Percentiles rank a stretch among this genome's conserved stretches.
Evolutionary conservation across 2,888 invertebrate species (phyloP).

Genomic region (Steinernema hermaphroditum): DNA sequence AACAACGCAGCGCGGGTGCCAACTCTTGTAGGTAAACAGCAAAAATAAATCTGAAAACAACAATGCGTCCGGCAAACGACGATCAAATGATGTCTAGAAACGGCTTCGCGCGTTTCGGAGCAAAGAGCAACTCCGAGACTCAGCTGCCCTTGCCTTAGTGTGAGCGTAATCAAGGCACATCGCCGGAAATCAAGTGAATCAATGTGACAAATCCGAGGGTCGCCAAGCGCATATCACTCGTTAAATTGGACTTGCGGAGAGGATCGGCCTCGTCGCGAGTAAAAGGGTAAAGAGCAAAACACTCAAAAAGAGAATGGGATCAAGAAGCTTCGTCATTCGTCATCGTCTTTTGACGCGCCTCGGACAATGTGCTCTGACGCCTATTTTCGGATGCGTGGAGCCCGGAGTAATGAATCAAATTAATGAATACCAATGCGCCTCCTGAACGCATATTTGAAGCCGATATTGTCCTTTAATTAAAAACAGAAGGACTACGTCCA

Average conservation of each 20-base stretch:
- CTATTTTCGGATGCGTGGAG: conserved; percentile 1
- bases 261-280: not conserved
- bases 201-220: conserved; percentile 14
- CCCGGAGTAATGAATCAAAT: conserved; percentile 30
- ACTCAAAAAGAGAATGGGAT: conserved; percentile 9
- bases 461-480: conserved; percentile 26
- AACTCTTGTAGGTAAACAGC: conserved; percentile 2
- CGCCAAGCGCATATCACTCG: not conserved
- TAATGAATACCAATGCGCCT: conserved; percentile 24
- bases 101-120: not conserved
- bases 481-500: not conserved
- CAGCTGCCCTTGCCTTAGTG: not conserved
- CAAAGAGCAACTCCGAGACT: not conserved
- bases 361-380: conserved; percentile 6
- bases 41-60: conserved; percentile 28
- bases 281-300: conserved; percentile 17
- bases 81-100: not conserved
- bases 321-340: not conserved
- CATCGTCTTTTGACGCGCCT: not conserved
- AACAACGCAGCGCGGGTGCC: not conserved
- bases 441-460: conserved; percentile 10
- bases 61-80: not conserved
- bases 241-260: not conserved
- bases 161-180: conserved; percentile 19
- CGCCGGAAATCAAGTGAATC: conserved; percentile 28